Evolutionary conservation across 2,797 vertebrate genomes (phyloP).

Genomic region (Siniperca obscura): DNA sequence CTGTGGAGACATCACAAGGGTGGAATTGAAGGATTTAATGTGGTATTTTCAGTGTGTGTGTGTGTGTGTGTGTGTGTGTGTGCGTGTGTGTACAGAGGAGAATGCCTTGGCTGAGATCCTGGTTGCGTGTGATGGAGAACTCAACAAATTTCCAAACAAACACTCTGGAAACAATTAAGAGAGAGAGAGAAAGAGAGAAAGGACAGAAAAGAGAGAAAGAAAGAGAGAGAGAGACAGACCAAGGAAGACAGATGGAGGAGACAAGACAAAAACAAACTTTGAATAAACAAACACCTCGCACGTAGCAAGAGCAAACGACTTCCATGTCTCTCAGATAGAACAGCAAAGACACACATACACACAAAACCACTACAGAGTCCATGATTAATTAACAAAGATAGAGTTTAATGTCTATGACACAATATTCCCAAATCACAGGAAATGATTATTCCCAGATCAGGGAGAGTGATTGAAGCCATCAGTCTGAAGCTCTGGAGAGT

Average conservation of each 20-base stretch:
- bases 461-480: conserved; percentile 62
- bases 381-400: conserved; percentile 69
- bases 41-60: conserved; percentile 47
- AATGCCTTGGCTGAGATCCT: conserved; percentile 70
- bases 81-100: conserved; percentile 47
- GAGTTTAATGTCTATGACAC: conserved; percentile 66
- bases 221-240: conserved; percentile 16
- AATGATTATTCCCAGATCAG: conserved; percentile 73
- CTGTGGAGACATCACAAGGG: conserved; percentile 36
- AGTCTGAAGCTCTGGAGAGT: conserved; percentile 66
- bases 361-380: conserved; percentile 8
- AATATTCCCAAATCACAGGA: conserved; percentile 66
- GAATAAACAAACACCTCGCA: conserved; percentile 34
- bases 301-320: conserved; percentile 25
- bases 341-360: conserved; percentile 13
- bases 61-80: conserved; percentile 41
- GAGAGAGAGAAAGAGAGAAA: conserved; percentile 43
- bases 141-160: conserved; percentile 82
- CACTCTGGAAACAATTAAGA: conserved; percentile 82
- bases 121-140: conserved; percentile 80
- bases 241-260: conserved; percentile 11
- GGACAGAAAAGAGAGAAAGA: conserved; percentile 21
- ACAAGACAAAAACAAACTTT: conserved; percentile 41
- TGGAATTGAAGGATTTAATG: conserved; percentile 47
- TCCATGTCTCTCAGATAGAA: conserved; percentile 27